phyloP scores from a whole-genome alignment of 2,113 vertebrate species.

The Maccullochella peelii region DNA sequence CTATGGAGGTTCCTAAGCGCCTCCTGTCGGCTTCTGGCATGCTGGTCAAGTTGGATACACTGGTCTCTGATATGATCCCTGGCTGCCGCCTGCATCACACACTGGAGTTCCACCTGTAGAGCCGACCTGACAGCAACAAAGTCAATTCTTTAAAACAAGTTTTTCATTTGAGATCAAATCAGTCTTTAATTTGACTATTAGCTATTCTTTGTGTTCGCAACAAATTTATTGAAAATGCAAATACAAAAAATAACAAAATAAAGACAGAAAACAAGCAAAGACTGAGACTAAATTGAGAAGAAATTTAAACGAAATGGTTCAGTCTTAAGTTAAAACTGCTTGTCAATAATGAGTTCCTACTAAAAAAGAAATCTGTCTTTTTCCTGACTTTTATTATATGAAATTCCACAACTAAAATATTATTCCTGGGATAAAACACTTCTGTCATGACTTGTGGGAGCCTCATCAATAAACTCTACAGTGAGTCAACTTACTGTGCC shows the following conservation, averaged over 20 bases:
- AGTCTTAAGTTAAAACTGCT: not conserved
- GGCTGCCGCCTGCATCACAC: conserved; percentile 78
- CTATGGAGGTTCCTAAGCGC: conserved; percentile 81
- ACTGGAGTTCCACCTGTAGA: conserved; percentile 83
- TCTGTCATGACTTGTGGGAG: not conserved
- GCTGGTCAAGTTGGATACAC: conserved; percentile 78
- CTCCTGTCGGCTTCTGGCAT: conserved; percentile 74
- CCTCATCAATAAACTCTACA: not conserved
- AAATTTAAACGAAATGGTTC: not conserved
- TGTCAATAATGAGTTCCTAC: not conserved
- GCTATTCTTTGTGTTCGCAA: not conserved
- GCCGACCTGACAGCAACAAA: conserved; percentile 72
- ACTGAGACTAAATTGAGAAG: not conserved
- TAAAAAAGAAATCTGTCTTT: not conserved
- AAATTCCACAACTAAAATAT: not conserved
- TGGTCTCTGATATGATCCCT: conserved; percentile 76
- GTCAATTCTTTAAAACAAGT: not conserved
- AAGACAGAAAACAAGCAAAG: not conserved
- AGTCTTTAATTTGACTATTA: not conserved
- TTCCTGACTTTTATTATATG: not conserved
- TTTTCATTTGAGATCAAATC: not conserved
- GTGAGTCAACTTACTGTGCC: conserved; percentile 66
- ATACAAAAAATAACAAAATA: not conserved
- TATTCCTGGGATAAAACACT: not conserved
- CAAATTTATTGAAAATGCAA: too few species aligned